These are phyloP conservation scores for Dynastes grantii DNA, from an alignment of 2,888 invertebrate genomes.

Conservation along the genomic window DNA sequence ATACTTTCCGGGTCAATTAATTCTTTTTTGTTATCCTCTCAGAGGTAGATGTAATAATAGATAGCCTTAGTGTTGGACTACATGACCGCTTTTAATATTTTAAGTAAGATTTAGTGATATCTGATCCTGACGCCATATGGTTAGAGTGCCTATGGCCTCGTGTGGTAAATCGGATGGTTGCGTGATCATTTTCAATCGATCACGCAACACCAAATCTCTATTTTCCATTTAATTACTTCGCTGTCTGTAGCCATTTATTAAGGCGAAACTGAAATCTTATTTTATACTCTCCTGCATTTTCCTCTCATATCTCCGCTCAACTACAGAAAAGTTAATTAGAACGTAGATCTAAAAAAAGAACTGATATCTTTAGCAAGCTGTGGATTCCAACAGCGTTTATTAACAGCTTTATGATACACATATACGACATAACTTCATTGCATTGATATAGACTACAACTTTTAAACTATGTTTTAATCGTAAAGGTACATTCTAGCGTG, in stretches of 20 bases:
- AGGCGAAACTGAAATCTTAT: conserved; percentile 43
- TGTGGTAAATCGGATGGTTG: conserved; percentile 21
- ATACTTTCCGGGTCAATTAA: conserved; percentile 26
- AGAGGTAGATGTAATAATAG: conserved; percentile 39
- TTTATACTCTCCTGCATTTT: conserved; percentile 28
- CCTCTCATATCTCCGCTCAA: neutral
- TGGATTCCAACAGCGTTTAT: conserved; percentile 20
- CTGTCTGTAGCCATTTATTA: conserved; percentile 45
- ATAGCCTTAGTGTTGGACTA: conserved; percentile 38
- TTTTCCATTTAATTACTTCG: conserved; percentile 47
- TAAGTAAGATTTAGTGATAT: conserved; percentile 47
- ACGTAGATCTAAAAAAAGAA: conserved; percentile 12
- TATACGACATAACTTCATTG: neutral
- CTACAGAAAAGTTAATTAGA: conserved; percentile 21
- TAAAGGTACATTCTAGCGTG: too few species aligned
- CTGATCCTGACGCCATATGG: conserved; percentile 41
- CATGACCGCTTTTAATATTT: conserved; percentile 41
- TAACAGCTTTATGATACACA: conserved; percentile 6
- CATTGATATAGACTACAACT: too few species aligned
- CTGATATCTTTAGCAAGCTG: conserved; percentile 5
- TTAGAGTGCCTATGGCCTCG: conserved; percentile 18
- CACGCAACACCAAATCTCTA: conserved; percentile 44
- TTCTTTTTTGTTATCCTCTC: conserved; percentile 32
- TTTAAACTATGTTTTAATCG: too few species aligned
- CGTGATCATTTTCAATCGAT: conserved; percentile 45